Percentiles rank a stretch among this genome's conserved stretches.
phyloP scores from a whole-genome alignment of 92 coral and sea anemone species.

The Actinostola sp. region DNA sequence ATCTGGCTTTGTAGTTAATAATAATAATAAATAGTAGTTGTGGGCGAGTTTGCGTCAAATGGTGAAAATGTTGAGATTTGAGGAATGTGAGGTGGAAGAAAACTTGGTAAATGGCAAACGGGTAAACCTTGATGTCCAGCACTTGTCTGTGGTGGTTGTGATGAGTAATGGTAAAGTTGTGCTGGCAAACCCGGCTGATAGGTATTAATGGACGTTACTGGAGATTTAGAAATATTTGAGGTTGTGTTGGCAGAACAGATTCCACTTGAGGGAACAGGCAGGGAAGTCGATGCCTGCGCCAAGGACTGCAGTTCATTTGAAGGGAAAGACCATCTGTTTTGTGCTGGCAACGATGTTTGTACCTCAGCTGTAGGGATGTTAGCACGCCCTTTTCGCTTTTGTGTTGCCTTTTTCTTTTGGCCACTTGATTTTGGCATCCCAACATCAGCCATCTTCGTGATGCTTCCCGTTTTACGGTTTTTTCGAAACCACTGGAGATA shows the following conservation, averaged over 20 bases:
- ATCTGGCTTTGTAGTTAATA: conserved; percentile 21
- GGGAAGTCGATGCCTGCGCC: background rate
- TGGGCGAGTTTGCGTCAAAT: conserved; percentile 1
- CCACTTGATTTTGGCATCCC: conserved; percentile 31
- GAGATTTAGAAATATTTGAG: background rate
- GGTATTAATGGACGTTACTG: background rate
- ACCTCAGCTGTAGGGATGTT: background rate
- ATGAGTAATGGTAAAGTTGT: too few species aligned
- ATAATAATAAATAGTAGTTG: too few species aligned
- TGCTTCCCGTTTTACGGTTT: background rate
- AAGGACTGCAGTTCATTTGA: background rate
- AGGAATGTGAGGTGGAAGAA: background rate
- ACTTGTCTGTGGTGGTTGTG: too few species aligned
- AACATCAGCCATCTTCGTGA: conserved; percentile 24
- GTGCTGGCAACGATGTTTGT: background rate
- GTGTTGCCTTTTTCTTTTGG: conserved; percentile 18
- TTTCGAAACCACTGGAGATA: conserved; percentile 17
- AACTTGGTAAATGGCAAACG: background rate
- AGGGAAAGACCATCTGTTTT: background rate
- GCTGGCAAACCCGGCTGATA: background rate
- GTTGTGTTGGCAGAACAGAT: background rate
- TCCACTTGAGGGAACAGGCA: background rate
- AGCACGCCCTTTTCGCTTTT: conserved; percentile 12
- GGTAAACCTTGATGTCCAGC: too few species aligned
- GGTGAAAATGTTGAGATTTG: background rate